A percentile compares a stretch with the other conserved stretches of the same genome.
Evolutionary conservation across 2,888 invertebrate genomes (phyloP).

Genomic region (Norana najaformis): DNA sequence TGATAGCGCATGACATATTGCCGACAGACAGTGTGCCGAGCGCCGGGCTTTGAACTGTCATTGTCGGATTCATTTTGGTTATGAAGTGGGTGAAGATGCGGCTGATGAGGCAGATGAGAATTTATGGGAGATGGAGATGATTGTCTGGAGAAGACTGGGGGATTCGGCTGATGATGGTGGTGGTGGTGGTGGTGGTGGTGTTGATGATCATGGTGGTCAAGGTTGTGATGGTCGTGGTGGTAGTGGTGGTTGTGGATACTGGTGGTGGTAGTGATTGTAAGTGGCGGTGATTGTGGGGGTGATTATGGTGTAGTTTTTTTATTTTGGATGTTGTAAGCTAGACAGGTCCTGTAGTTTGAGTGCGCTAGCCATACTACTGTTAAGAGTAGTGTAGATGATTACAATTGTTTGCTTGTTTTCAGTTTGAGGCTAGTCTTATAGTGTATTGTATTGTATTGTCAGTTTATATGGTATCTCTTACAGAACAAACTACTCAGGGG

Average conservation of each 20-base stretch:
- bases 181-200: neutral
- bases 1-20: neutral
- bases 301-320: no score
- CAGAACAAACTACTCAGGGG: no score
- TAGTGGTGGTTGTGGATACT: neutral
- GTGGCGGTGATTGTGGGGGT: no score
- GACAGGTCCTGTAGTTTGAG: no score
- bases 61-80: neutral
- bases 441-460: no score
- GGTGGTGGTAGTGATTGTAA: no score
- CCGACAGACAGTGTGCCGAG: constrained; percentile 5
- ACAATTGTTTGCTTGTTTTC: no score
- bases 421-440: no score
- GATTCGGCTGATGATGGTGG: neutral
- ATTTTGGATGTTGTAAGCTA: no score
- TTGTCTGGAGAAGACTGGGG: neutral
- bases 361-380: no score
- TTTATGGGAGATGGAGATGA: neutral
- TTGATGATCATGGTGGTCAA: neutral
- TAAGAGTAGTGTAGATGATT: no score
- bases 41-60: neutral
- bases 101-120: neutral
- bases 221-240: neutral
- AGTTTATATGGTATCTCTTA: no score
- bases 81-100: neutral